A percentile compares a stretch with the other conserved stretches of the same genome.
phyloP scores from a whole-genome alignment of 2,113 vertebrate genomes.

The Sylvietta virens region DNA sequence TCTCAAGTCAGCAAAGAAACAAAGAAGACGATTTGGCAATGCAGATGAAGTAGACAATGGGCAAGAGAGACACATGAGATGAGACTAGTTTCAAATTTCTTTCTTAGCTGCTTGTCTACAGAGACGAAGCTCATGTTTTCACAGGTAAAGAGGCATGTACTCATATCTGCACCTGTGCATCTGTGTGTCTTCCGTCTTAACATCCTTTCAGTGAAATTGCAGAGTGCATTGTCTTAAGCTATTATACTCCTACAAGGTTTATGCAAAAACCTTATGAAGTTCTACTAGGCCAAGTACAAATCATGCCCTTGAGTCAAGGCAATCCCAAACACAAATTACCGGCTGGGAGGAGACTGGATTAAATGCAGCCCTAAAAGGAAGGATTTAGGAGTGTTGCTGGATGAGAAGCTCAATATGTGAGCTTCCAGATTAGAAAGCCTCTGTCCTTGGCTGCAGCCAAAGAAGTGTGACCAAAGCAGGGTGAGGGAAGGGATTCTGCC shows the following conservation, averaged over 20 bases:
- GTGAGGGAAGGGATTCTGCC: neutral
- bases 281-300: neutral
- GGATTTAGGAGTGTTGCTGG: neutral
- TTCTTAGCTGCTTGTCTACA: neutral
- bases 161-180: fast-evolving
- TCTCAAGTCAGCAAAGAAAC: neutral
- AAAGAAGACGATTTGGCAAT: neutral
- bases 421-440: neutral
- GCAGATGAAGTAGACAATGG: neutral
- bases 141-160: neutral
- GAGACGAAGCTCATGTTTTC: neutral
- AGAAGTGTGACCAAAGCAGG: neutral
- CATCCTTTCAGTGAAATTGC: neutral
- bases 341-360: neutral
- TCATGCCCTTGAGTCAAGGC: too few species aligned
- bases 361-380: neutral
- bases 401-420: neutral
- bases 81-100: neutral
- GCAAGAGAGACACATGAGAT: neutral
- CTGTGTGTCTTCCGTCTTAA: neutral
- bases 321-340: neutral
- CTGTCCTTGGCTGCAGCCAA: neutral
- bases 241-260: neutral
- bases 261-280: neutral
- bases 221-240: neutral